These are phyloP conservation scores for Myanophis thanlyinensis DNA, from an alignment of 2,113 vertebrate genomes.

Conservation along the genomic window DNA sequence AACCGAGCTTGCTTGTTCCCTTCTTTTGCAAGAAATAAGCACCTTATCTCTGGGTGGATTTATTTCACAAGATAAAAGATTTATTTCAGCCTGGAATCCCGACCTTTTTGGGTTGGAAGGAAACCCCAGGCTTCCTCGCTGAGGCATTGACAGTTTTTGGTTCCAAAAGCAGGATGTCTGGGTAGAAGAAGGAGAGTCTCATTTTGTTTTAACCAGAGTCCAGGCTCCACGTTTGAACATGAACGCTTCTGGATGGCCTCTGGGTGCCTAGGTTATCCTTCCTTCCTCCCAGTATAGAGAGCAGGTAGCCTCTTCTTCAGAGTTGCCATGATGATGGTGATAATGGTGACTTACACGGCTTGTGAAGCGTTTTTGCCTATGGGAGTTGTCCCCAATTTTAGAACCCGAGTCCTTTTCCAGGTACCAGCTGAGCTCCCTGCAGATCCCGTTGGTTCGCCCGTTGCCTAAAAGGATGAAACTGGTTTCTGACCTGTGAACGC, in stretches of 20 bases:
- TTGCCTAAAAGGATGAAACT: neutral
- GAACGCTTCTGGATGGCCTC: neutral
- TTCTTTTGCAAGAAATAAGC: neutral
- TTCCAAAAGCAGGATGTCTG: conserved; percentile 15
- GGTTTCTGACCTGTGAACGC: no score
- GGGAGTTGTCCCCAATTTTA: neutral
- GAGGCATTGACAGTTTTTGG: conserved; percentile 3
- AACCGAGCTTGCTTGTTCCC: conserved; percentile 44
- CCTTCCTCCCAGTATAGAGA: neutral
- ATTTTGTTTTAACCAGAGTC: no score
- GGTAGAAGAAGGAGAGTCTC: conserved; percentile 30
- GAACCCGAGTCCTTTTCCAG: neutral
- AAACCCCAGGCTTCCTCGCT: neutral
- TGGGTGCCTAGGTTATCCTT: neutral
- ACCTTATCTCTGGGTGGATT: neutral
- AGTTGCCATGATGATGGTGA: no score
- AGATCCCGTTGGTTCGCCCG: neutral
- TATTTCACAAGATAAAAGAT: neutral
- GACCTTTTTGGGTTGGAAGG: neutral
- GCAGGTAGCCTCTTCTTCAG: neutral
- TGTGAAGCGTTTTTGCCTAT: neutral
- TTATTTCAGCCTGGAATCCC: neutral
- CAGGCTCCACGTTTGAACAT: no score
- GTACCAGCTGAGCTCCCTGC: neutral
- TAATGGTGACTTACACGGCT: neutral